Conservation (phyloP, 2,797 vertebrate species). For the Choloepus didactylus region DNA sequence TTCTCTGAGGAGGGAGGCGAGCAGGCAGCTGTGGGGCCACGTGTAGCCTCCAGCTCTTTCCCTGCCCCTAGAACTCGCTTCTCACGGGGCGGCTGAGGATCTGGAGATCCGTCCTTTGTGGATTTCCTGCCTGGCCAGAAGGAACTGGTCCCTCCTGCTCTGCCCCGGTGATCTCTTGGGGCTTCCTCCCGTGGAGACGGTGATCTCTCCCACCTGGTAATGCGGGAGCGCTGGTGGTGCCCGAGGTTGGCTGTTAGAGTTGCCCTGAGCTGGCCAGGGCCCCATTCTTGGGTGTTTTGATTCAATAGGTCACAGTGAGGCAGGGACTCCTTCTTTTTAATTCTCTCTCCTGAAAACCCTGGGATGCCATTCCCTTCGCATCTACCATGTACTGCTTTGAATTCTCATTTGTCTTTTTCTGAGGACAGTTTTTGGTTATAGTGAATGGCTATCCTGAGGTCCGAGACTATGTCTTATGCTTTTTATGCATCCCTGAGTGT, state of each 20-base stretch:
- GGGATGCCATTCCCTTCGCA: background rate
- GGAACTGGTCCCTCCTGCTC: background rate
- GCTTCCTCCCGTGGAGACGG: too few species aligned
- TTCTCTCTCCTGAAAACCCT: background rate
- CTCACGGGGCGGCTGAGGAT: accelerated
- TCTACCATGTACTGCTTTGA: too few species aligned
- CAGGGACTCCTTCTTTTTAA: background rate
- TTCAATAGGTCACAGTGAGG: background rate
- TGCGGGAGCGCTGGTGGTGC: accelerated
- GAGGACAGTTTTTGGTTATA: background rate
- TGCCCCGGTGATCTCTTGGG: background rate
- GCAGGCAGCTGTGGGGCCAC: background rate
- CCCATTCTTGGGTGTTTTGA: background rate
- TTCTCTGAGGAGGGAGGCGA: background rate
- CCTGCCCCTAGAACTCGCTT: background rate
- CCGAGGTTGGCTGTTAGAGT: background rate
- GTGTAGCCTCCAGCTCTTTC: accelerated
- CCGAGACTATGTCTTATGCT: background rate
- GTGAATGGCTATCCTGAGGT: background rate
- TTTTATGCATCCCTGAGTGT: background rate
- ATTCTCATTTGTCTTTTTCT: background rate
- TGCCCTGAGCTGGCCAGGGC: background rate
- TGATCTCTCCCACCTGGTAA: background rate
- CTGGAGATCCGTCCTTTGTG: accelerated
- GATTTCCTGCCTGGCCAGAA: background rate